Conservation (phyloP, 2,113 vertebrate species). For the Danionella cerebrum region DNA sequence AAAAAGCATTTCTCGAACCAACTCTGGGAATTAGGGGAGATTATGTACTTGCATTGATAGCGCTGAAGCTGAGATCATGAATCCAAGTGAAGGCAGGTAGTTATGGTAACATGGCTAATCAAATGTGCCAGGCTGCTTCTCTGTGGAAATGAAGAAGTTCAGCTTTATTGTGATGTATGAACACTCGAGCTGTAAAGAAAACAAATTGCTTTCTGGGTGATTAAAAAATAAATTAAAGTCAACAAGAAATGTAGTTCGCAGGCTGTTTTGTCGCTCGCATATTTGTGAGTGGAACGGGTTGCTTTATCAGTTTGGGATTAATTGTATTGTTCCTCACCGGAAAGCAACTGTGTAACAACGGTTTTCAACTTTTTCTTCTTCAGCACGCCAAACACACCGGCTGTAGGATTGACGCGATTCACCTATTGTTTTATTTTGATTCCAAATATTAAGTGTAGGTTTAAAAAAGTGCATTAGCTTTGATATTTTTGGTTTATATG, state of each 20-base stretch:
- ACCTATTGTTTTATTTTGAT: no score
- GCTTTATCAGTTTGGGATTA: background rate
- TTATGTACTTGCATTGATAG: constrained; percentile 20
- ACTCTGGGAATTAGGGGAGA: constrained; percentile 34
- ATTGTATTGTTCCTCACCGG: background rate
- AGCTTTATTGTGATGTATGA: constrained; percentile 17
- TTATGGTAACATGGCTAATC: constrained; percentile 35
- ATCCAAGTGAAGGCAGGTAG: constrained; percentile 27
- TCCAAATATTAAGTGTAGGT: no score
- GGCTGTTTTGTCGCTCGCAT: background rate
- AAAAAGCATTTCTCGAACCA: constrained; percentile 46
- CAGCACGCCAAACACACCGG: no score
- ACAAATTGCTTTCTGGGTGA: background rate
- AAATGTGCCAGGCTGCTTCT: constrained; percentile 26
- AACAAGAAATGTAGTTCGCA: background rate
- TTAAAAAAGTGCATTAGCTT: no score
- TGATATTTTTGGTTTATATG: no score
- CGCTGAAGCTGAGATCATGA: constrained; percentile 13
- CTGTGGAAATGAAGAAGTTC: constrained; percentile 28
- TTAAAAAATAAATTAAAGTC: background rate
- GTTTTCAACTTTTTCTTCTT: background rate
- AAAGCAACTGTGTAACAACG: background rate
- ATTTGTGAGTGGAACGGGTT: background rate
- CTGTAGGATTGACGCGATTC: no score
- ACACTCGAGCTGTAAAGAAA: background rate